Base-by-base conservation (phyloP, 2,113 vertebrate species). In the Cathartes aura region DNA sequence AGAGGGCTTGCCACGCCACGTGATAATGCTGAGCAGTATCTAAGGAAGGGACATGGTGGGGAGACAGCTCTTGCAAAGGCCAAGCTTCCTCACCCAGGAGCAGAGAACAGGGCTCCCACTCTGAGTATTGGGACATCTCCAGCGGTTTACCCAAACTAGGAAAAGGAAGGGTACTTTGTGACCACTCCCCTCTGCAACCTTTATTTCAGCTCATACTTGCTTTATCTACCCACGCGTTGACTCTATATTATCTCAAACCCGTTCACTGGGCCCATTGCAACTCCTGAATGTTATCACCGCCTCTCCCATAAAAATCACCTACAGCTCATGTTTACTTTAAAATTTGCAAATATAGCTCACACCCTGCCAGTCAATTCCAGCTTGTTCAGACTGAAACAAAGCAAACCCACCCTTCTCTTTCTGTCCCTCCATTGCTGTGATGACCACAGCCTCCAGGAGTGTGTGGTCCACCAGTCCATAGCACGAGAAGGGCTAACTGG, bases 281-380 rank as follows among this genome's bases (percentile, higher is more conserved):
- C 92, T 93, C 95, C 96, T 97, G 97, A 98, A 92, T 96, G 96
- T 98, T 98, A 98, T 98, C 98, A 40, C 91, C 2, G 22, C 87
- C 96, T 94, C 80, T 95, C 94, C 94, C 95, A 76, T 34, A 82
- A 96, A 95, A 97, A 80, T 72, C 66, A 78, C 88, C 91, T 40
- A 48, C 82, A 91, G 80, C 75, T 97, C 93, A 85, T 88, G 81
- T 60, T 82, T 96, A 48, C 90, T 97, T 97, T 96, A 81, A 82
- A 95, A 90, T 81, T 93, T 94, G 97, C 91, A 98, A 98, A 97
- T 86, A 98, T 18, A 84, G 63, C 83, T 93, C 87, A 96, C 95
- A 95, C 96, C 97, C 91, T 92, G 47, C 82, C 56, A 81, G 70
- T 47, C 34, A 60, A 47, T 95, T 90, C 73, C 79, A 84, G 62